Base-by-base conservation (phyloP, 2,888 invertebrate species). In the Lathronympha strigana region DNA sequence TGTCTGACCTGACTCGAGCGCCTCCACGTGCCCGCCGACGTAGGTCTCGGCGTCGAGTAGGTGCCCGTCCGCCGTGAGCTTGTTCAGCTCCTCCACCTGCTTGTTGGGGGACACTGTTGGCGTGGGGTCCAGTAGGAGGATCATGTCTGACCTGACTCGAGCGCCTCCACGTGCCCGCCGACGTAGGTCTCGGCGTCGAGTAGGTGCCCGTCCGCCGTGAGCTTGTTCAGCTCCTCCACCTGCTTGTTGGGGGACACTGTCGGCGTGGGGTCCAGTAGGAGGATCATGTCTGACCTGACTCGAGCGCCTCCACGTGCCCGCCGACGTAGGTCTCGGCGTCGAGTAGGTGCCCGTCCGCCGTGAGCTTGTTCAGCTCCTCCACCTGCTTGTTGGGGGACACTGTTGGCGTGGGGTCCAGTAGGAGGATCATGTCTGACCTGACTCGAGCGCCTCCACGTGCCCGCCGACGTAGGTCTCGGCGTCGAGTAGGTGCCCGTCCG, bases 381-480 rank as follows among this genome's bases (percentile, higher is more conserved):
- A 45, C 15, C 28, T 28, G 15, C 49, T 28, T 45, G 45, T 45
- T 45, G 21, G 45, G 21, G 25, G 15, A 9, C 40, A 99, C n/a
- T n/a, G n/a, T n/a, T n/a, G n/a, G n/a, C n/a, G n/a, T n/a, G n/a
- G n/a, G n/a, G n/a, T n/a, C n/a, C n/a, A 95, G 68, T 99, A 98
- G 81, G 15, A 8, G 31, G 25, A 23, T 53, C 31, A 13, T n/a
- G 50, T 43, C 71, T 62, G 43, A 92, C 92, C 99, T 0, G 98
- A 98, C 86, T 99, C 99, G 49, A 99, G 84, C 0, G 99, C 99
- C 87, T 99, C 99, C 0, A 99, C 99, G 81, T 99, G 99, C 0
- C 99, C 99, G 0, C 99, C 99, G 0, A 99, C 99, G 80, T 99
- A 99, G 0, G 99, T 99, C 92, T 99, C 99, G 1, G 96, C 95